Base-by-base conservation (phyloP, 2,888 invertebrate species). In the Pyrrhopygopsis socrates region DNA sequence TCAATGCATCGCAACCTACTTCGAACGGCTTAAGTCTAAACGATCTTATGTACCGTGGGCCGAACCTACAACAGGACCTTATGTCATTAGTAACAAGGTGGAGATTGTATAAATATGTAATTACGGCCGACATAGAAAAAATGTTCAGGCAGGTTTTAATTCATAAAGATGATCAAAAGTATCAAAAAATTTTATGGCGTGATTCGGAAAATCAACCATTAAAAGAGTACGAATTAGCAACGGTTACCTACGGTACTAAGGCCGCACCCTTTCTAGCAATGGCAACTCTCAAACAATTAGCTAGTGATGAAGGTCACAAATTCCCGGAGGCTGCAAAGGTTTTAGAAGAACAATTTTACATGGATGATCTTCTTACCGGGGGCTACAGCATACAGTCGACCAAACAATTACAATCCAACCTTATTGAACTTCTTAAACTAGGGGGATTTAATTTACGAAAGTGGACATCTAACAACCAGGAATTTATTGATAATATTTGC, bases 121-220 rank as follows among this genome's bases (percentile, higher is more conserved):
- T 58, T 18, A 74, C 73, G 15, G 73, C 73, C 15, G 73, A 74
- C 34, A 74, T 74, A 5, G 73, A 73, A n/a, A 73, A 73, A 22
- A 73, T 73, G 73, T 73, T 54, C 20, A 6, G 73, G 4, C 73
- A 73, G 15, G 15, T 73, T 30, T 22, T 50, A 0, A n/a, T 73
- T 30, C 50, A 73, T 30, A 27, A 68, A 13, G 38, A 34, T 9
- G 68, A 68, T n/a, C 68, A 22, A 20, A 68, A 11, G n/a, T 68
- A 38, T 18, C 54, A n/a, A 29, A 73, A 73, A 30, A 30, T 73
- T 54, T 50, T 71, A 20, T 50, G 71, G 45, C 38, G 38, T 6
- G 38, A 38, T 38, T 45, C 45, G 4, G 13, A 18, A 45, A 45
- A 45, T 45, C 15, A 45, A 30, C n/a, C n/a, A 9, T 20, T 54